Evolutionary conservation across 2,797 vertebrate species (phyloP).

Genomic region (Cichlasoma orientale): DNA sequence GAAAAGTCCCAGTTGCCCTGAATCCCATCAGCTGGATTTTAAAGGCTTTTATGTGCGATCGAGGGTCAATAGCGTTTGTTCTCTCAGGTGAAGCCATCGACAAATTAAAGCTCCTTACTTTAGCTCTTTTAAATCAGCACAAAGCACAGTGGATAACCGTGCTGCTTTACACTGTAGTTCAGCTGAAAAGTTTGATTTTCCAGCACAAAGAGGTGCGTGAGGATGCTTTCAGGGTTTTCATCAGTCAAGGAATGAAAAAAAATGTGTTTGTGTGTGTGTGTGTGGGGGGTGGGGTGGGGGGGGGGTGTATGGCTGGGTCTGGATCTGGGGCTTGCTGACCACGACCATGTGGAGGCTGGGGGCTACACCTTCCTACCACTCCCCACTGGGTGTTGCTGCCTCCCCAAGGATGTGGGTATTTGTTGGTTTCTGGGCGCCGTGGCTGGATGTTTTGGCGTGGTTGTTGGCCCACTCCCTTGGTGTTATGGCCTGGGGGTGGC

Average conservation of each 20-base stretch:
- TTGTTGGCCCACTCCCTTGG: too few relatives aligned
- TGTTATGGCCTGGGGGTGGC: too few relatives aligned
- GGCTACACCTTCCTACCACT: too few relatives aligned
- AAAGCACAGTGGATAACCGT: neutral
- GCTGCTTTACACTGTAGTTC: neutral
- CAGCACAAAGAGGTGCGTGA: neutral
- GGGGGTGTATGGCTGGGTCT: too few relatives aligned
- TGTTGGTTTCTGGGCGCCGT: too few relatives aligned
- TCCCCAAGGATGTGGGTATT: too few relatives aligned
- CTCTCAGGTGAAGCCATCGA: neutral
- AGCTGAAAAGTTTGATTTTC: neutral
- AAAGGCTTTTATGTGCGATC: slow-evolving; percentile 3
- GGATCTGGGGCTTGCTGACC: too few relatives aligned
- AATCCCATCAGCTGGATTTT: slow-evolving; percentile 6
- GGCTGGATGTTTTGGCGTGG: too few relatives aligned
- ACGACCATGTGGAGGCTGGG: too few relatives aligned
- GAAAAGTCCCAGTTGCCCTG: neutral
- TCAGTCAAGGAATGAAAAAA: neutral
- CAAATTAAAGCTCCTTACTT: slow-evolving; percentile 5
- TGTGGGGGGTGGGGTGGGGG: too few relatives aligned
- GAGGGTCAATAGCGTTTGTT: slow-evolving; percentile 1
- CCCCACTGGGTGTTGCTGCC: too few relatives aligned
- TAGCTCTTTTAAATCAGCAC: slow-evolving; percentile 3
- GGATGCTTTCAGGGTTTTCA: neutral
- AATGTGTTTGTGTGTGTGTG: too few relatives aligned